Evolutionary conservation across 2,113 vertebrate genomes (phyloP).

Genomic region (Aldabrachelys gigantea): DNA sequence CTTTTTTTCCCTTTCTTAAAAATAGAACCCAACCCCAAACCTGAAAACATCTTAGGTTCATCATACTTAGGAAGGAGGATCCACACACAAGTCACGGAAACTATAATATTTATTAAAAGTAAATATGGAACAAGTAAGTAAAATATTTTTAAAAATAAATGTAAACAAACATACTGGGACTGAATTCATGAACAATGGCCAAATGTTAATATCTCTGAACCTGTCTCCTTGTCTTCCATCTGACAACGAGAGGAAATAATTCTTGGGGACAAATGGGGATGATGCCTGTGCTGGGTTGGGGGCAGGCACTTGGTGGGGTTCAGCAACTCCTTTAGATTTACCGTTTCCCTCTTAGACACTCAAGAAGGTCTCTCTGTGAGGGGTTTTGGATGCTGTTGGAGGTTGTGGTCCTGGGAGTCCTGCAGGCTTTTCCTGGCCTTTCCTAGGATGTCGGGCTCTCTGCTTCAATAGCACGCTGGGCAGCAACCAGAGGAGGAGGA

Average conservation of each 20-base stretch:
- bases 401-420: not conserved
- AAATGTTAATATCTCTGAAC: not conserved
- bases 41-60: not conserved
- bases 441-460: no score
- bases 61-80: not conserved
- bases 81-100: not conserved
- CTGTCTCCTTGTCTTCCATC: not conserved
- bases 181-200: not conserved
- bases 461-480: no score
- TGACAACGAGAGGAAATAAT: not conserved
- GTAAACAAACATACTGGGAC: not conserved
- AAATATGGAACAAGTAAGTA: no score
- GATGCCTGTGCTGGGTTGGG: not conserved
- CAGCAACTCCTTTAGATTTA: not conserved
- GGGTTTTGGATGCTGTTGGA: not conserved
- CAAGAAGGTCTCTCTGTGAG: no score
- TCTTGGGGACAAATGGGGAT: not conserved
- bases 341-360: not conserved
- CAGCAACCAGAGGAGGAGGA: not conserved
- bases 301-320: not conserved
- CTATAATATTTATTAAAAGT: not conserved
- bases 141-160: not conserved
- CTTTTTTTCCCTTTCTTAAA: no score
- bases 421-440: no score
- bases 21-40: not conserved